phyloP scores from a whole-genome alignment of 1,140 invertebrate species.

The Daktulosphaira vitifoliae region DNA sequence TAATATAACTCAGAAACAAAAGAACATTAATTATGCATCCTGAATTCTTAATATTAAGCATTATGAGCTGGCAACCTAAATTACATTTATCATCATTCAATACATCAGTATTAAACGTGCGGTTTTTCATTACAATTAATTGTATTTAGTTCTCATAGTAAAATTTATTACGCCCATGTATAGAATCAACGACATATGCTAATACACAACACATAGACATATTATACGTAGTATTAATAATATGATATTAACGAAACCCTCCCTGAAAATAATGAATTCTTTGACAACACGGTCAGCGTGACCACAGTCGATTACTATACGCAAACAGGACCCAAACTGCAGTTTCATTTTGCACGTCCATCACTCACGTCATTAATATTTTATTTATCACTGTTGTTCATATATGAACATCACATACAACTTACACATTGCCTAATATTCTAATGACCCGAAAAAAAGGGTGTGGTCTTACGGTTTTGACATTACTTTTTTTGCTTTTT shows the following conservation, averaged over 20 bases:
- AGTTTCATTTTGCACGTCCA: constrained; percentile 25
- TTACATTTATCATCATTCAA: no score
- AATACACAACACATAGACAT: no score
- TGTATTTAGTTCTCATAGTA: no score
- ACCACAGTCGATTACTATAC: constrained; percentile 30
- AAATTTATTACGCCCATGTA: no score
- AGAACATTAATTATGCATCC: no score
- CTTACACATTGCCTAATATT: constrained; percentile 22
- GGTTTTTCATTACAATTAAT: no score
- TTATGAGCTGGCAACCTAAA: no score
- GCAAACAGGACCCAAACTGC: not conserved
- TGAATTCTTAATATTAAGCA: no score
- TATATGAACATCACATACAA: constrained; percentile 25
- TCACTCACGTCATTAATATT: constrained; percentile 29
- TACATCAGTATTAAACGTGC: no score
- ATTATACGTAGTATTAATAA: not conserved
- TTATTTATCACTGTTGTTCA: constrained; percentile 31
- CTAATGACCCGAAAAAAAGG: constrained; percentile 25
- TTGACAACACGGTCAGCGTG: constrained; percentile 31
- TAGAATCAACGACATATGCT: no score
- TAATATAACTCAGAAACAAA: no score
- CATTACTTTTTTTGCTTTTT: constrained; percentile 10
- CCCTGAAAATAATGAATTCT: constrained; percentile 14
- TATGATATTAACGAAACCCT: constrained; percentile 2
- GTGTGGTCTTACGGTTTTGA: constrained; percentile 16